A percentile compares a stretch with the other conserved stretches of the same genome.
These are phyloP conservation scores for Neodiprion pinetum DNA, from an alignment of 1,140 invertebrate species.

Conservation along the genomic window DNA sequence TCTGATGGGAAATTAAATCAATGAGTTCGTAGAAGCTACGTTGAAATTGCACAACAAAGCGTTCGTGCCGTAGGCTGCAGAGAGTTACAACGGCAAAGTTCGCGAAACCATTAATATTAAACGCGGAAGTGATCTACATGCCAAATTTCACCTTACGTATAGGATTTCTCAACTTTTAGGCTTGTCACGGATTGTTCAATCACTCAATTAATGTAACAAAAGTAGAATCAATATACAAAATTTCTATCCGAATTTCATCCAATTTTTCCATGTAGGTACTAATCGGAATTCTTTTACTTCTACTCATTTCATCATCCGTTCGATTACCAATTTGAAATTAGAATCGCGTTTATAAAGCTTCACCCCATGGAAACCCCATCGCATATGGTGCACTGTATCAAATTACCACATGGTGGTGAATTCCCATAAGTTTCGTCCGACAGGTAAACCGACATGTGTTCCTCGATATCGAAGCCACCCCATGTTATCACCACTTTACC, in stretches of 20 bases:
- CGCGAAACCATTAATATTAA: background rate
- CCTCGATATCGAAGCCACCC: background rate
- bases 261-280: no score
- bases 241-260: no score
- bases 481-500: background rate
- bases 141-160: no score
- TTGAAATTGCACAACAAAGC: background rate
- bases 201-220: no score
- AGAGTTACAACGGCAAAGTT: background rate
- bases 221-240: no score
- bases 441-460: background rate
- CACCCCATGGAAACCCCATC: background rate
- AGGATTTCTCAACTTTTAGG: no score
- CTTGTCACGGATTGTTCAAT: no score
- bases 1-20: constrained; percentile 4
- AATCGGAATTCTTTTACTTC: no score
- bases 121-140: background rate
- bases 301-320: no score
- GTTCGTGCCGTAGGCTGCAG: background rate
- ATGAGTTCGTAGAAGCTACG: background rate
- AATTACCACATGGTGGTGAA: background rate
- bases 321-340: no score
- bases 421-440: background rate
- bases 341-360: background rate
- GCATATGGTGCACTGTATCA: background rate